Conservation (phyloP, 2,113 vertebrate genomes). For the Apteryx mantelli region DNA sequence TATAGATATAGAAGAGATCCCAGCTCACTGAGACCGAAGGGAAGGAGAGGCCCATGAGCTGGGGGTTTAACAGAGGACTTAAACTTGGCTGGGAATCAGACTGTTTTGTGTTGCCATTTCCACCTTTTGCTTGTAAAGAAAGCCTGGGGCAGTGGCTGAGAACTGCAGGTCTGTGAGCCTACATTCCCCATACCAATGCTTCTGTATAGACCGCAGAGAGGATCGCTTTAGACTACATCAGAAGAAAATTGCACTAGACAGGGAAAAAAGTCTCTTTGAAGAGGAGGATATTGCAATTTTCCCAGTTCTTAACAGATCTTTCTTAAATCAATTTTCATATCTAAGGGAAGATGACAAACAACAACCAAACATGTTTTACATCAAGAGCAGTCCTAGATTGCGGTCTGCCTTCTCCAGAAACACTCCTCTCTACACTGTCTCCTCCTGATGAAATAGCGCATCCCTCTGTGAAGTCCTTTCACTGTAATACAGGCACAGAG, state of each 20-base stretch:
- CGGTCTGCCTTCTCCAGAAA: not conserved
- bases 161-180: not conserved
- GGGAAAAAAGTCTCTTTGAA: not conserved
- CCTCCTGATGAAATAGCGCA: not conserved
- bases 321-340: not conserved
- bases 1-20: not conserved
- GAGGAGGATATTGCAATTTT: not conserved
- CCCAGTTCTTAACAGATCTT: not conserved
- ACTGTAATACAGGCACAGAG: not conserved
- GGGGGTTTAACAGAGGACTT: not conserved
- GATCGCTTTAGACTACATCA: not conserved
- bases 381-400: not conserved
- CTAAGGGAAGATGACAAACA: not conserved
- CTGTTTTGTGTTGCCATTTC: not conserved
- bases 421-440: not conserved
- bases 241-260: not conserved
- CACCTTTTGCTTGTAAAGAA: not conserved
- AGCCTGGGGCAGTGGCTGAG: not conserved
- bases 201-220: not conserved
- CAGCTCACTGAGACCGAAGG: not conserved
- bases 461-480: not conserved
- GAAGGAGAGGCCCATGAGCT: not conserved
- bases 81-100: not conserved
- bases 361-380: not conserved
- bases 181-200: not conserved